These are phyloP conservation scores for Mesembrinibis cayennensis DNA, from an alignment of 2,113 vertebrate genomes.

Conservation along the genomic window DNA sequence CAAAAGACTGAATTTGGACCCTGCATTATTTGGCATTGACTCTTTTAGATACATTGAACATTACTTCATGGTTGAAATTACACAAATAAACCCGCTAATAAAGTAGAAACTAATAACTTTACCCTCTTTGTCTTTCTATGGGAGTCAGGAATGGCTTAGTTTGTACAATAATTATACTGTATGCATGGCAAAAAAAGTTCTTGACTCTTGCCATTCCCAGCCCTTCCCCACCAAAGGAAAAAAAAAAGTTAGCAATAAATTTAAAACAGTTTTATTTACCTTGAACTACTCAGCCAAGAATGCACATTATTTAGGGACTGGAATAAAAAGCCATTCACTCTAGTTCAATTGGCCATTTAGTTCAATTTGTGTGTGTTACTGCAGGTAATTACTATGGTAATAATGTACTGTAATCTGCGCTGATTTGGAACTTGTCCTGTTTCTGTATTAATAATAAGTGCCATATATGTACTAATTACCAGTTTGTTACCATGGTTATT, in stretches of 20 bases:
- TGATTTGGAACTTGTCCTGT: constrained; percentile 65
- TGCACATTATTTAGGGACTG: constrained; percentile 76
- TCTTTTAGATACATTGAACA: not conserved
- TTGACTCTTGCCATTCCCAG: not conserved
- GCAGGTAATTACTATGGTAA: constrained; percentile 78
- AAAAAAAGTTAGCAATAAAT: constrained; percentile 36
- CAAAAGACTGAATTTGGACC: not conserved
- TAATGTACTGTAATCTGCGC: constrained; percentile 55
- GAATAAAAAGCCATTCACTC: constrained; percentile 80
- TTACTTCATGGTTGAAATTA: constrained; percentile 25
- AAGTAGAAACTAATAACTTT: not conserved
- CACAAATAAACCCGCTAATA: not conserved
- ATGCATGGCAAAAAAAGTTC: not conserved
- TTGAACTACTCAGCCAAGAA: constrained; percentile 69
- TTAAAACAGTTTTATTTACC: constrained; percentile 71
- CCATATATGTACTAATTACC: constrained; percentile 72
- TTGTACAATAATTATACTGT: not conserved
- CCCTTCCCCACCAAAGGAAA: not conserved
- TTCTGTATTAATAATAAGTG: constrained; percentile 51
- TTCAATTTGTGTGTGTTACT: constrained; percentile 75
- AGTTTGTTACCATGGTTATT: constrained; percentile 73
- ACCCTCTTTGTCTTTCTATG: constrained; percentile 4
- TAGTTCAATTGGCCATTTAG: constrained; percentile 77
- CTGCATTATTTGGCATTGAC: not conserved
- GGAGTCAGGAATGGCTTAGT: not conserved